Evolutionary conservation across 2,888 invertebrate genomes (phyloP).

Genomic region (Cosmia trapezina): DNA sequence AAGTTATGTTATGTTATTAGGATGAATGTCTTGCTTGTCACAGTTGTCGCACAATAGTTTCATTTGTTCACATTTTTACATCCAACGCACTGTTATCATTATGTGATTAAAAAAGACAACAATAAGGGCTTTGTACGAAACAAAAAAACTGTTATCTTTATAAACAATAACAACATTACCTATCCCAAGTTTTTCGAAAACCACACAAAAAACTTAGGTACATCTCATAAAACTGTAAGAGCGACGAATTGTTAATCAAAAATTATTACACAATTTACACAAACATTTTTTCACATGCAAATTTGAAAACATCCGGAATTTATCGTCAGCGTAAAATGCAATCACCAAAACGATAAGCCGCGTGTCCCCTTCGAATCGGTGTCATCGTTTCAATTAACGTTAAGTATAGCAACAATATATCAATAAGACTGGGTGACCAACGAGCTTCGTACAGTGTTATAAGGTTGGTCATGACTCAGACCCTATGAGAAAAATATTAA

Average conservation of each 20-base stretch:
- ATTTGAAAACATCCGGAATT: slow-evolving; percentile 48
- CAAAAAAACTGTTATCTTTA: slow-evolving; percentile 25
- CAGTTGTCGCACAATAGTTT: slow-evolving; percentile 27
- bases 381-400: slow-evolving; percentile 56
- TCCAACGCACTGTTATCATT: slow-evolving; percentile 26
- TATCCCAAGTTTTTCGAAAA: background rate
- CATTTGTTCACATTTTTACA: slow-evolving; percentile 20
- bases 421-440: slow-evolving; percentile 51
- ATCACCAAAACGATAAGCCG: slow-evolving; percentile 53
- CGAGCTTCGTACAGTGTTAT: slow-evolving; percentile 31
- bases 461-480: slow-evolving; percentile 53
- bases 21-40: slow-evolving; percentile 4
- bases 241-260: background rate
- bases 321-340: slow-evolving; percentile 53
- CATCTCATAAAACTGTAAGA: background rate
- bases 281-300: slow-evolving; percentile 43
- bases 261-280: background rate
- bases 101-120: slow-evolving; percentile 32
- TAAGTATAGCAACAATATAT: slow-evolving; percentile 47
- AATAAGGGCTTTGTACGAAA: slow-evolving; percentile 22
- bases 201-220: slow-evolving; percentile 7
- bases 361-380: slow-evolving; percentile 49
- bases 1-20: no score
- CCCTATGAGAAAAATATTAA: slow-evolving; percentile 41
- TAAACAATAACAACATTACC: slow-evolving; percentile 21